These are phyloP conservation scores for Mobula birostris DNA, from an alignment of 2,113 vertebrate species.

Conservation along the genomic window DNA sequence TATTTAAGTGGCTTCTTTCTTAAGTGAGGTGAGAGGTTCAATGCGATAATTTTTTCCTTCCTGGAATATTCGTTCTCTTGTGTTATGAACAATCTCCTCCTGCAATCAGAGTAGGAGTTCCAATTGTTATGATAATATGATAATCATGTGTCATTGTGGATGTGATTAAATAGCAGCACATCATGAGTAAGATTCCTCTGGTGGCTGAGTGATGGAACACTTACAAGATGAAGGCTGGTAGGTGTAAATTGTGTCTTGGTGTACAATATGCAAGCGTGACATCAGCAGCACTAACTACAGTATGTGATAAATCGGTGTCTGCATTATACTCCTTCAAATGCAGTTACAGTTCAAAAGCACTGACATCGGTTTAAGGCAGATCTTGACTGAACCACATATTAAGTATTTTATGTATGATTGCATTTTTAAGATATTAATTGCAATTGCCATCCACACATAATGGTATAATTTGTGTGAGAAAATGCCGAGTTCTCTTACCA, in stretches of 20 bases:
- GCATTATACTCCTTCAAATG: too few relatives aligned
- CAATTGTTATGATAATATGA: neutral
- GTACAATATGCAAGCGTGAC: neutral
- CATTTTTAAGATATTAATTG: too few relatives aligned
- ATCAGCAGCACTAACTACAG: too few relatives aligned
- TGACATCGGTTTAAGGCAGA: too few relatives aligned
- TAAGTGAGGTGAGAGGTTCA: neutral
- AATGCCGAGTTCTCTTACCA: too few relatives aligned
- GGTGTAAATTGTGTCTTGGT: neutral
- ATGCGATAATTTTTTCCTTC: neutral
- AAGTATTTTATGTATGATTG: too few relatives aligned
- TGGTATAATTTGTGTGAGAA: too few relatives aligned
- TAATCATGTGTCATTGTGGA: too few relatives aligned
- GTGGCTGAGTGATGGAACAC: neutral
- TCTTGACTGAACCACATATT: too few relatives aligned
- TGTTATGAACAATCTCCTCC: neutral
- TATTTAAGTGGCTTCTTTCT: neutral
- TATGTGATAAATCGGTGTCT: too few relatives aligned
- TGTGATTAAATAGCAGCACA: neutral
- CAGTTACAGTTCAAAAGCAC: too few relatives aligned
- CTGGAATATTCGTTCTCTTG: neutral
- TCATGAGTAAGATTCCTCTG: neutral
- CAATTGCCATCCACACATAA: too few relatives aligned
- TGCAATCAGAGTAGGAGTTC: slow-evolving; percentile 10
- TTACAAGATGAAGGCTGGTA: neutral